Evolutionary conservation across 2,113 vertebrate species (phyloP).

Genomic region (Pseudorasbora parva): DNA sequence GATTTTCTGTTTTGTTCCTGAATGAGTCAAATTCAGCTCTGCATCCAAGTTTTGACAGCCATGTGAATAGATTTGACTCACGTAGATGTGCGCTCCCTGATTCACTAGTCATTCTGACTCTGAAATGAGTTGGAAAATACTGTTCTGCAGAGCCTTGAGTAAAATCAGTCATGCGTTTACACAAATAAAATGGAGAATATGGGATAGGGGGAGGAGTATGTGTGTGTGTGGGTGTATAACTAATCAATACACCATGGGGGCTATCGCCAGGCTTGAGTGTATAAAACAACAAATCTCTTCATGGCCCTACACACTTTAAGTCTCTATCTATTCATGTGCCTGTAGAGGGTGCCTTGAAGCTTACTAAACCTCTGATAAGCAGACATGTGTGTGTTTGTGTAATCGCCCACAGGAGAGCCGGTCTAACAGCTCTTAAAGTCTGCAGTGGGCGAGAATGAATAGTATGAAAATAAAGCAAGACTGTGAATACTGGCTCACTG

Average conservation of each 20-base stretch:
- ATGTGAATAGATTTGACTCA: slow-evolving; percentile 21
- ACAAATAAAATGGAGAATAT: slow-evolving; percentile 15
- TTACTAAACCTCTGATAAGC: slow-evolving; percentile 49
- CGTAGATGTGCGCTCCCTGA: not conserved
- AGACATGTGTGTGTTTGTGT: slow-evolving; percentile 51
- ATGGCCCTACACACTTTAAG: slow-evolving; percentile 51
- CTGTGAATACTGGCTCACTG: slow-evolving; percentile 33
- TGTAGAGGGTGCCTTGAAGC: slow-evolving; percentile 45
- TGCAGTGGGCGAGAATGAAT: slow-evolving; percentile 52
- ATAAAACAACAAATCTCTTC: slow-evolving; percentile 52
- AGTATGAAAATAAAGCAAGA: slow-evolving; percentile 46
- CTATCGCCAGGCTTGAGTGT: slow-evolving; percentile 33
- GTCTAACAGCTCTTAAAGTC: slow-evolving; percentile 54
- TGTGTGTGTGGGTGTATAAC: slow-evolving; percentile 35
- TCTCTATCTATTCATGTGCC: slow-evolving; percentile 51
- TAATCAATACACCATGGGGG: slow-evolving; percentile 56
- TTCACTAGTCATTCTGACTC: slow-evolving; percentile 18
- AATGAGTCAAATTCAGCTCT: not conserved
- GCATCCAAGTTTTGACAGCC: not conserved
- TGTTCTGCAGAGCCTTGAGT: not conserved
- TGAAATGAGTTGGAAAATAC: slow-evolving; percentile 33
- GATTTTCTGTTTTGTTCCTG: not conserved
- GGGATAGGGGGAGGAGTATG: not conserved
- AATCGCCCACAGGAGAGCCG: slow-evolving; percentile 51
- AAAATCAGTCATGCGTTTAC: slow-evolving; percentile 8